Evolutionary conservation across 2,113 vertebrate species (phyloP).

Genomic region (Thamnophis sirtalis): DNA sequence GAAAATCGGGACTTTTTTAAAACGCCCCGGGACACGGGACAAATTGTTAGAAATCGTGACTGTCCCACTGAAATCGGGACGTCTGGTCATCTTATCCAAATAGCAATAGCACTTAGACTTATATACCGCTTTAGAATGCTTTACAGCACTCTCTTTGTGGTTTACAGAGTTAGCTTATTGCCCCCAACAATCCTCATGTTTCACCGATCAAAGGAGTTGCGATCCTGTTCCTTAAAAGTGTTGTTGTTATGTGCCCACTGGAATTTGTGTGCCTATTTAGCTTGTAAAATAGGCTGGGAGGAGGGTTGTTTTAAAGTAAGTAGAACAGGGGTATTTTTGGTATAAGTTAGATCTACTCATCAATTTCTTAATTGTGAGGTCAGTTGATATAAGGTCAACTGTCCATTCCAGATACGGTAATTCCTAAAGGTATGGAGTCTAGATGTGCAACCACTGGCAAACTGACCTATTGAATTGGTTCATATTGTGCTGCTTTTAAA

Average conservation of each 20-base stretch:
- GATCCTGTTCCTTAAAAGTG: too few species aligned
- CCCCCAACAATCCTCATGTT: not conserved
- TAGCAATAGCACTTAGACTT: too few species aligned
- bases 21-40: too few species aligned
- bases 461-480: not conserved
- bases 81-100: too few species aligned
- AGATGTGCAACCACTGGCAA: not conserved
- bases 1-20: too few species aligned
- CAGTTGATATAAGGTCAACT: not conserved
- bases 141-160: too few species aligned
- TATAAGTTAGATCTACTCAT: not conserved
- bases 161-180: too few species aligned
- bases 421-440: not conserved
- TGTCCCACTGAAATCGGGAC: too few species aligned
- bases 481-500: not conserved
- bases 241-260: not conserved
- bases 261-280: not conserved
- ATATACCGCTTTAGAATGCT: too few species aligned
- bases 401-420: not conserved
- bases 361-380: not conserved
- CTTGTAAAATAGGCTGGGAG: not conserved
- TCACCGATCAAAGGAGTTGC: not conserved
- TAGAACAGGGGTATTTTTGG: not conserved
- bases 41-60: too few species aligned
- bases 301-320: not conserved